phyloP scores from a whole-genome alignment of 2,888 invertebrate genomes.

The Eurytoma adleriae region DNA sequence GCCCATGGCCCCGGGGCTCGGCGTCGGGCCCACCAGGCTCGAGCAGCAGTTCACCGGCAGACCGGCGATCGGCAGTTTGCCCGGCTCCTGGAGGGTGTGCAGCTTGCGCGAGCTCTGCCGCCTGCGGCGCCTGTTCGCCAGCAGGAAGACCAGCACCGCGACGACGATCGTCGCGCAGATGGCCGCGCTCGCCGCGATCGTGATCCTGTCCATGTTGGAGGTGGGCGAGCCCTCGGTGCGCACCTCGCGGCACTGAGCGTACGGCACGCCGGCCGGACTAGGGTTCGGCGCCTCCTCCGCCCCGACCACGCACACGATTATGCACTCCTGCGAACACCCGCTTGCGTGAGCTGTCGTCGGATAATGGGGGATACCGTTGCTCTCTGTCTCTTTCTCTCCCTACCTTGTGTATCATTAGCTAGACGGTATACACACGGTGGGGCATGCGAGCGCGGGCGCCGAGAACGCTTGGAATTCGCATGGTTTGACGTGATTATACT shows the following conservation, averaged over 20 bases:
- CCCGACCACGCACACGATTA: conserved; percentile 91
- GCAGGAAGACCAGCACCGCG: conserved; percentile 92
- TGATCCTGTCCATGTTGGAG: conserved; percentile 96
- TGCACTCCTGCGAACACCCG: conserved; percentile 84
- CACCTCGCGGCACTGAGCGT: conserved; percentile 92
- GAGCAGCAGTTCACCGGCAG: conserved; percentile 89
- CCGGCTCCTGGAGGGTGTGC: conserved; percentile 80
- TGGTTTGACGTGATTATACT: no score
- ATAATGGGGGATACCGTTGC: no score
- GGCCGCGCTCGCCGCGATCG: conserved; percentile 94
- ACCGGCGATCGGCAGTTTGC: conserved; percentile 83
- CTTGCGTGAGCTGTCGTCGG: no score
- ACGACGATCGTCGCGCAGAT: conserved; percentile 95
- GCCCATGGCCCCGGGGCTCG: conserved; percentile 87
- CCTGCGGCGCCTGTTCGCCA: conserved; percentile 86
- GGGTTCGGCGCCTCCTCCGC: conserved; percentile 92
- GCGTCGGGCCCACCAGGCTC: conserved; percentile 81
- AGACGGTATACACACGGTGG: no score
- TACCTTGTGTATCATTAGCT: no score
- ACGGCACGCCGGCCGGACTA: conserved; percentile 91
- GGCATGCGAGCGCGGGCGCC: no score
- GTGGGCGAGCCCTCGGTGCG: conserved; percentile 89
- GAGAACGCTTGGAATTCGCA: no score
- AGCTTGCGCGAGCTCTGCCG: conserved; percentile 81
- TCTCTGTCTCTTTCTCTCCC: no score